phyloP scores from a whole-genome alignment of 2,797 vertebrate species.

The Xiphophorus birchmanni region DNA sequence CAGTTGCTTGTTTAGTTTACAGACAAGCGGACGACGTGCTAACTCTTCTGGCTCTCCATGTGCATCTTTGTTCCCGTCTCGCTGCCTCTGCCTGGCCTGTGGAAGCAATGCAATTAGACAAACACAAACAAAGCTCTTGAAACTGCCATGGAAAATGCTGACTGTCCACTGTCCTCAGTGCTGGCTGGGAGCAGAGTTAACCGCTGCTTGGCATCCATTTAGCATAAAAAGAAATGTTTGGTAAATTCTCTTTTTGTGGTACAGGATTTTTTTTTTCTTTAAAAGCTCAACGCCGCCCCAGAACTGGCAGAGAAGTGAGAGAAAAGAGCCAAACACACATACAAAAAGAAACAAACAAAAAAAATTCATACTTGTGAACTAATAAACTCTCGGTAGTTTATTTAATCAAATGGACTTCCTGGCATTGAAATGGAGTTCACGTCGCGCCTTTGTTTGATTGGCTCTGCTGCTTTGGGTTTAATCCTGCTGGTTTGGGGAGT shows the following conservation, averaged over 20 bases:
- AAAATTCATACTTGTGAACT: constrained; percentile 53
- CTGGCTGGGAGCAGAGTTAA: constrained; percentile 41
- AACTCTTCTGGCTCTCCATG: neutral
- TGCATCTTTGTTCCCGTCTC: neutral
- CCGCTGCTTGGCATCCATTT: constrained; percentile 42
- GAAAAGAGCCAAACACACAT: neutral
- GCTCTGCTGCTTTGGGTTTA: constrained; percentile 78
- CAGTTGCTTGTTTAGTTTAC: constrained; percentile 1
- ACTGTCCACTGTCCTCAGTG: constrained; percentile 62
- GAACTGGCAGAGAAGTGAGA: constrained; percentile 14
- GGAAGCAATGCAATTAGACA: constrained; percentile 83
- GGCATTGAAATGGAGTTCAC: constrained; percentile 72
- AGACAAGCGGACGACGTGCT: neutral
- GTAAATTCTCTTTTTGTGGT: constrained; percentile 1
- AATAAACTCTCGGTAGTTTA: constrained; percentile 66
- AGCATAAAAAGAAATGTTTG: constrained; percentile 18
- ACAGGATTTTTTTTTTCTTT: neutral
- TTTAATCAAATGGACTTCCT: constrained; percentile 72
- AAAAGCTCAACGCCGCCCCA: constrained; percentile 10
- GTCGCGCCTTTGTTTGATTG: constrained; percentile 75
- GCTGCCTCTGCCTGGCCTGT: constrained; percentile 63
- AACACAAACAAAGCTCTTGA: constrained; percentile 76
- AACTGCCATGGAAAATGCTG: constrained; percentile 68
- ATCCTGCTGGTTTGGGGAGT: constrained; percentile 79
- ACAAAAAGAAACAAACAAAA: neutral